Percentiles rank a stretch among this genome's conserved stretches.
phyloP scores from a whole-genome alignment of 2,888 invertebrate species.

The Allolobophora icterica region DNA sequence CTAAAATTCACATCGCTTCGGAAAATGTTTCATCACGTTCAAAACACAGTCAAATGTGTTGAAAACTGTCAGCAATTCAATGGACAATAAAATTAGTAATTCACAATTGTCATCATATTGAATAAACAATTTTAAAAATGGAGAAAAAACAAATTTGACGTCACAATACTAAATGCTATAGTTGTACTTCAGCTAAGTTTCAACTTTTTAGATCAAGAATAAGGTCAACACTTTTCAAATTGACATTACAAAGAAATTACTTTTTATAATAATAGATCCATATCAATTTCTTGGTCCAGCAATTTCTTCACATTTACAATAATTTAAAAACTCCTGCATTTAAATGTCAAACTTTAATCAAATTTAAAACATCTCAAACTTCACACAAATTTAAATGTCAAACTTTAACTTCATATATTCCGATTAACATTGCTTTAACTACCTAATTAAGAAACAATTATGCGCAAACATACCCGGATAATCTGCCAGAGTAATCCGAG shows the following conservation, averaged over 20 bases:
- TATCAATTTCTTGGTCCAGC: background rate
- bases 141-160: background rate
- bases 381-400: background rate
- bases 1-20: conserved; percentile 28
- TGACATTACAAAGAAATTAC: background rate
- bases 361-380: background rate
- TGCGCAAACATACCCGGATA: conserved; percentile 75
- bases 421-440: background rate
- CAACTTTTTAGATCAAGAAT: background rate
- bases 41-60: conserved; percentile 3
- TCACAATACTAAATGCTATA: background rate
- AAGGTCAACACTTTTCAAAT: background rate
- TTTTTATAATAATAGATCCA: background rate
- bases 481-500: conserved; percentile 98
- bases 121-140: background rate
- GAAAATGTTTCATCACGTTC: background rate
- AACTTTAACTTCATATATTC: background rate
- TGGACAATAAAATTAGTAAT: background rate
- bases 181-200: background rate
- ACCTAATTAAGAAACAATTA: background rate
- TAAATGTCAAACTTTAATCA: no score
- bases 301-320: background rate
- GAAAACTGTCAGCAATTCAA: background rate
- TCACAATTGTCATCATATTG: background rate
- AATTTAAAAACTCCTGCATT: background rate